Percentiles rank a stretch among this genome's conserved stretches.
These are phyloP conservation scores for Hemibagrus guttatus DNA, from an alignment of 2,797 vertebrate genomes.

Conservation along the genomic window DNA sequence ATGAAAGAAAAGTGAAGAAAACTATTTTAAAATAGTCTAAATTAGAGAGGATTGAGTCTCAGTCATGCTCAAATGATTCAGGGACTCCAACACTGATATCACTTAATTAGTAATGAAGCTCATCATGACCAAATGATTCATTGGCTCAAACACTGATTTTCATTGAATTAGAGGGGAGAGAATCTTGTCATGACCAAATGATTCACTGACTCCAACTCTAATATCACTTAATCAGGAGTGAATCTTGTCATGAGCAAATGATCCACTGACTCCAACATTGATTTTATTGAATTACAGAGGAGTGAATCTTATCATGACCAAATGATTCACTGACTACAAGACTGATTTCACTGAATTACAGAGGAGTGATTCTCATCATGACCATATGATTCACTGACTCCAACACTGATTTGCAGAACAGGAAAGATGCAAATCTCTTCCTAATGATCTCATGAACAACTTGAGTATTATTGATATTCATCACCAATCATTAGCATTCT, in stretches of 20 bases:
- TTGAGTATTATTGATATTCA: neutral
- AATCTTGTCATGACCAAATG: neutral
- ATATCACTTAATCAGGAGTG: neutral
- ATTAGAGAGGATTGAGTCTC: neutral
- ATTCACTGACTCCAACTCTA: neutral
- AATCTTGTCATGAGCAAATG: neutral
- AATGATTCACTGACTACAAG: neutral
- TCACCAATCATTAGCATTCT: slow-evolving; percentile 49
- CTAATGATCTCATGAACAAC: neutral
- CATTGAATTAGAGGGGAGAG: neutral
- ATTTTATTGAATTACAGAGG: no score
- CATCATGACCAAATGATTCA: neutral
- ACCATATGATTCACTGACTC: neutral
- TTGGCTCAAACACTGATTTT: neutral
- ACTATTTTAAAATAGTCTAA: neutral
- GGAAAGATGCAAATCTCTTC: neutral
- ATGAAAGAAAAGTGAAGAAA: neutral
- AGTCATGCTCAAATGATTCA: neutral
- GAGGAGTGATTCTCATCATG: neutral
- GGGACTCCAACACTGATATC: neutral
- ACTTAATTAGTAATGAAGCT: neutral
- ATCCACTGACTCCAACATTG: no score
- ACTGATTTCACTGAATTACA: neutral
- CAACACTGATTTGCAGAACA: neutral
- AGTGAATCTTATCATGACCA: neutral